Percentiles rank a stretch among this genome's conserved stretches.
Evolutionary conservation across 2,797 vertebrate genomes (phyloP).

Genomic region (Phataginus tetradactyla): DNA sequence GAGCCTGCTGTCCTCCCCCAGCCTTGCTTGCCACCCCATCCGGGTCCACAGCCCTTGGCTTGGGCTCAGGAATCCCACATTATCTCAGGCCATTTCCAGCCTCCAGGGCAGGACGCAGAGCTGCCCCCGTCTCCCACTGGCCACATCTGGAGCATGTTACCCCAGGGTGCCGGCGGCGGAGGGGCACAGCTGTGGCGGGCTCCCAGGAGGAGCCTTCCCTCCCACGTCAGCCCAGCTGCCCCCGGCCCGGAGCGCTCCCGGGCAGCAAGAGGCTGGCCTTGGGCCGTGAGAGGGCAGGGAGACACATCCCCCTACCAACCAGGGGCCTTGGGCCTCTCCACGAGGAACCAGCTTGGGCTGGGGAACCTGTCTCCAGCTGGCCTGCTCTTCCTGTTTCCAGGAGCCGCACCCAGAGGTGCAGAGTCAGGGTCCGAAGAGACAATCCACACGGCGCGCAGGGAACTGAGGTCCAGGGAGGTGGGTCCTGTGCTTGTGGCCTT

Average conservation of each 20-base stretch:
- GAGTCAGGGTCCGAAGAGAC: neutral
- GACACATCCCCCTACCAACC: accelerated
- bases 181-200: neutral
- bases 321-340: accelerated
- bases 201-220: neutral
- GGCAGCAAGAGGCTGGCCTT: neutral
- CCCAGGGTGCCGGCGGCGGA: constrained; percentile 71
- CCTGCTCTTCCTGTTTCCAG: neutral
- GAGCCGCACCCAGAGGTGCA: accelerated
- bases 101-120: constrained; percentile 85
- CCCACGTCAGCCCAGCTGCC: neutral
- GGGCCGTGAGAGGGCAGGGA: neutral
- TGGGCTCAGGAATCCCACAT: constrained; percentile 82
- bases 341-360: neutral
- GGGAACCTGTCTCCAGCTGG: neutral
- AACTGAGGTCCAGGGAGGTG: accelerated
- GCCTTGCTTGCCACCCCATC: constrained; percentile 6
- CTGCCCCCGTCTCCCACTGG: constrained; percentile 78
- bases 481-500: accelerated
- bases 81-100: constrained; percentile 82
- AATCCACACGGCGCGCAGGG: accelerated
- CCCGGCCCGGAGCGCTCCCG: neutral
- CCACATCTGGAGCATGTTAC: constrained; percentile 86
- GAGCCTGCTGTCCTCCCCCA: neutral
- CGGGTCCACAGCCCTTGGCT: constrained; percentile 75